phyloP scores from a whole-genome alignment of 2,888 invertebrate genomes.

The Stenolophus ochropezus region DNA sequence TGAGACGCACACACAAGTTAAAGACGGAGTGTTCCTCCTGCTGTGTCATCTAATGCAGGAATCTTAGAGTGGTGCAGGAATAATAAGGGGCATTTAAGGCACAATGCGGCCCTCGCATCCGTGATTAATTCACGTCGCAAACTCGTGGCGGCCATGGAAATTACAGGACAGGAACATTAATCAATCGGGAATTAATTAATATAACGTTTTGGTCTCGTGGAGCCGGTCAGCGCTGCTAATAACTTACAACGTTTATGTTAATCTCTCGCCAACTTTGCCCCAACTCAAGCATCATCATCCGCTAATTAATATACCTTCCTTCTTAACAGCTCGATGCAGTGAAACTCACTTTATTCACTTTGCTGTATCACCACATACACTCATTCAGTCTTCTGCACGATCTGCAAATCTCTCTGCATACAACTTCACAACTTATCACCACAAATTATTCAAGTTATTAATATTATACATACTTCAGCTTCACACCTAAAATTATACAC shows the following conservation, averaged over 20 bases:
- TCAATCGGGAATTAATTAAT: constrained; percentile 59
- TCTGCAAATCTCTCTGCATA: no score
- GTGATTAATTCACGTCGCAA: constrained; percentile 53
- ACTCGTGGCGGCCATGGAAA: constrained; percentile 55
- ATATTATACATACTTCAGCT: no score
- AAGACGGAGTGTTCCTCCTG: background rate
- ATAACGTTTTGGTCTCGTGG: constrained; percentile 54
- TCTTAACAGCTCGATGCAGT: background rate
- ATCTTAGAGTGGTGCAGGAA: background rate
- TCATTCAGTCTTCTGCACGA: no score
- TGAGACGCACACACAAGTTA: no score
- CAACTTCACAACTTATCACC: no score
- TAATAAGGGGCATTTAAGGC: background rate
- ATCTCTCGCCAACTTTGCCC: constrained; percentile 29
- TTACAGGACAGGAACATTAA: constrained; percentile 57
- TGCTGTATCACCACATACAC: no score
- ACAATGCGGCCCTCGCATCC: background rate
- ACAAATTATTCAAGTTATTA: no score
- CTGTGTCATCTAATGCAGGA: background rate
- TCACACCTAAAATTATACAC: no score
- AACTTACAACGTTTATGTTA: constrained; percentile 39
- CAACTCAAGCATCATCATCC: constrained; percentile 19
- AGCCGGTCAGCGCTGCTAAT: constrained; percentile 24
- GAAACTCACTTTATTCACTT: background rate
- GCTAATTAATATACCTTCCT: constrained; percentile 25